A percentile compares a stretch with the other conserved stretches of the same genome.
Evolutionary conservation across 2,797 vertebrate species (phyloP).

Genomic region (Cryptoblepharus egeriae): DNA sequence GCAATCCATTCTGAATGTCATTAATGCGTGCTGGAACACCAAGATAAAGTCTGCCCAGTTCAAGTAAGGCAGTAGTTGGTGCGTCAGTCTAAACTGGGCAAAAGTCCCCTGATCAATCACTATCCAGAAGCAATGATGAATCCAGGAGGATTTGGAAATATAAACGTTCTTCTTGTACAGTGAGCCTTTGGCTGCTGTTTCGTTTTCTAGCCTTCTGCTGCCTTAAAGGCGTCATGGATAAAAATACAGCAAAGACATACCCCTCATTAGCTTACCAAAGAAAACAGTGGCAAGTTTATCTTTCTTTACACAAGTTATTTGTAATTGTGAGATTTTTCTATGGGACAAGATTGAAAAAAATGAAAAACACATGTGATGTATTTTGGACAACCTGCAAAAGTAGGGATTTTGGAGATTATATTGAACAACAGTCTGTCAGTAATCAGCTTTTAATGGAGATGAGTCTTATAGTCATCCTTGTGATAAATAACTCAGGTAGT

Average conservation of each 20-base stretch:
- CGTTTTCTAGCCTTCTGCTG: neutral
- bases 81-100: too few species aligned
- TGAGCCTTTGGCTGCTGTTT: neutral
- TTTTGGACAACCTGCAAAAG: conserved; percentile 22
- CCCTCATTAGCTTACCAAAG: conserved; percentile 15
- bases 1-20: too few species aligned
- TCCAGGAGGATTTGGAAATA: neutral
- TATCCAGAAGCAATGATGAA: too few species aligned
- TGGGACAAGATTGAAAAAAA: neutral
- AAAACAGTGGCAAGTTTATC: neutral
- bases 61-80: too few species aligned
- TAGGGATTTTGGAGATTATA: conserved; percentile 51
- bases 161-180: neutral
- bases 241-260: neutral
- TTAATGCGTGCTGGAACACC: too few species aligned
- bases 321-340: conserved; percentile 22
- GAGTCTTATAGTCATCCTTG: neutral
- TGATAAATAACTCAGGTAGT: conserved; percentile 1
- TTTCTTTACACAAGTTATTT: conserved; percentile 29
- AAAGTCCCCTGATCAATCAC: too few species aligned
- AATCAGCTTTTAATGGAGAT: conserved; percentile 26
- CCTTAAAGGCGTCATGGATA: neutral
- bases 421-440: neutral
- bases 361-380: conserved; percentile 37
- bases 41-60: too few species aligned